Evolutionary conservation across 2,888 invertebrate species (phyloP), one percentile per base, ranked within the genome.

Genomic region (Acleris cristana): DNA sequence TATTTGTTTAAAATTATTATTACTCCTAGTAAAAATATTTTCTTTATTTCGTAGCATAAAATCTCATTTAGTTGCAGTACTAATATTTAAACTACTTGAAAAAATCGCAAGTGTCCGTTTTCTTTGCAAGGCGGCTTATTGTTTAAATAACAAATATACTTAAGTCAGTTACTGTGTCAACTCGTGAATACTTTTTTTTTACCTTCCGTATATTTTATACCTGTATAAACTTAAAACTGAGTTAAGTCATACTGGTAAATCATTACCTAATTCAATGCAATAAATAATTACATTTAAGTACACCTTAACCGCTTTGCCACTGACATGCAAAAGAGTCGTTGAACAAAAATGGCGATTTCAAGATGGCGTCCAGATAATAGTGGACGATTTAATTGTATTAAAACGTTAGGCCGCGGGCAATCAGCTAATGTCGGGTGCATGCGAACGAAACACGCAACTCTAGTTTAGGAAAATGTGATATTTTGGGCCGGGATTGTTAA

Each of bases 331-430:
- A 89, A 86, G 79, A 83, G 86, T 90, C 90, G 80, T 91, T 90
- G 84, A 79, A 81, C 82, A 84, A 89, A 88, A 87, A 84, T 85
- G 81, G 83, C 85, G 83, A 85, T 81, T 84, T 80, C 86, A 87
- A 88, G 89, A 88, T 88, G 88, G 86, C 89, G 85, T 80, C 82
- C 79, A 81, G 84, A 86, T 90, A 90, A 88, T 87, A 85, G 84
- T 80, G 83, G 88, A 90, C 86, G 83, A 89, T 90, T 90, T 92
- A 92, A 92, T 91, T 90, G 91, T 89, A 92, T 92, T 92, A 92
- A 92, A 92, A 90, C 88, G 90, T 87, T 88, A 87, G 85, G 87
- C 84, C 77, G 85, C 82, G 84, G 85, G 88, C 89, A 92, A 92
- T 92, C 91, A 91, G 83, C 91, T 92, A 92, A 92, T 92, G 92